Base-by-base conservation (phyloP, 2,113 vertebrate species). In the Melanocharis versteri region DNA sequence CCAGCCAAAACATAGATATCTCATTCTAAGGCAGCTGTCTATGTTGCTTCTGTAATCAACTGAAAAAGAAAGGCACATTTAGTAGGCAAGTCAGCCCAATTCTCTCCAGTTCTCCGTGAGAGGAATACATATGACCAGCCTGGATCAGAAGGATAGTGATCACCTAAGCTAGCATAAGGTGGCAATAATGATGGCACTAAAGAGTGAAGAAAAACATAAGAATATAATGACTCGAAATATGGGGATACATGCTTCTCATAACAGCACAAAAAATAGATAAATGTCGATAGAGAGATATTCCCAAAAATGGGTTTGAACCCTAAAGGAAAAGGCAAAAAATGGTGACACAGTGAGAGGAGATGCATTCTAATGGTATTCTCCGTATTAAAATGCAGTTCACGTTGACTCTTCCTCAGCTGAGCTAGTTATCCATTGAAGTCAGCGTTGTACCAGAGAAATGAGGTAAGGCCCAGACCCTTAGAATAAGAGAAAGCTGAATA, bases 401-500 rank as follows among this genome's bases (percentile, higher is more conserved):
- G 0, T 44, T 60, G 44, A 40, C 19, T 83, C 39, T 91, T 66
- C 16, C 64, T 71, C 81, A 87, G n/a, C 50, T 69, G 50, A 78
- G 39, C 70, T 79, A 21, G 35, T 82, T 85, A 87, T 57, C 84
- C 58, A 24, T 85, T 89, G 47, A 85, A 91, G 89, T 61, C 42
- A 69, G 37, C 10, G 1, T 19, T 58, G 51, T 60, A 88, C 13
- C 62, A 83, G 40, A 87, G 66, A 85, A 87, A 91, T 13, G 18
- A 90, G 78, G 51, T 45, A 91, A 96, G 92, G 39, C 42, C n/a
- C n/a, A 93, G 73, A 79, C 72, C 68, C 89, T 87, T 37, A 87
- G 45, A 50, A 89, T 83, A 96, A 84, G 26, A 60, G 62, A 89
- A 91, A 96, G 57, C 71, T 81, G 75, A 85, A 84, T 47, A 92